These are phyloP conservation scores for Psophia crepitans DNA, from an alignment of 2,113 vertebrate genomes.

Conservation along the genomic window DNA sequence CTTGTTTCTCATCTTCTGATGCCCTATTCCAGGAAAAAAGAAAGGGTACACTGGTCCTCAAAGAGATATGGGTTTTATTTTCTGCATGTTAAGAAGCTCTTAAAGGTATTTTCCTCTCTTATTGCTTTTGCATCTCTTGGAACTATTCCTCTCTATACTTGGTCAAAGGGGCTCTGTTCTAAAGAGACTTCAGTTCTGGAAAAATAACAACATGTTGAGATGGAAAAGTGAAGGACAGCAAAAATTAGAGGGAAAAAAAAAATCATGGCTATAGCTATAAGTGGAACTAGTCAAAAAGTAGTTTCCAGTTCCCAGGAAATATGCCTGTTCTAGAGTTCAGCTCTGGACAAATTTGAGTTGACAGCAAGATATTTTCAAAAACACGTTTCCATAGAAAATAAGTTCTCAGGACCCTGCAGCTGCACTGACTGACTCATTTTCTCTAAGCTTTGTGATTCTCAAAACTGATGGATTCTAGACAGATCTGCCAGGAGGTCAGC, in stretches of 20 bases:
- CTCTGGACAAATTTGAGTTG: not conserved
- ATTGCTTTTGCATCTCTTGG: not conserved
- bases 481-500: not conserved
- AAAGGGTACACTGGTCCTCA: not conserved
- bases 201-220: not conserved
- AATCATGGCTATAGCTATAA: not conserved
- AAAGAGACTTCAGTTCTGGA: not conserved
- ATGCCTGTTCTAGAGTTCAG: not conserved
- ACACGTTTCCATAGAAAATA: not conserved
- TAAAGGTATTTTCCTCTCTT: not conserved
- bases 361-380: not conserved
- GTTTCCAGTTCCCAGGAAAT: not conserved
- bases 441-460: not conserved
- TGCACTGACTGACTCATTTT: not conserved
- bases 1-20: not conserved
- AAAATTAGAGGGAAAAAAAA: not conserved
- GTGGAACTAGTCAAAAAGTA: not conserved
- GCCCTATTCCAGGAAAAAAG: not conserved
- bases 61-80: not conserved
- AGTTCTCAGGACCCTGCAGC: not conserved
- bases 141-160: not conserved
- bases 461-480: not conserved
- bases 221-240: not conserved
- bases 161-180: not conserved
- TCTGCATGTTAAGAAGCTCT: not conserved